A percentile compares a stretch with the other conserved stretches of the same genome.
Conservation (phyloP, 2,888 invertebrate genomes). For the Diplolepis rosae region DNA sequence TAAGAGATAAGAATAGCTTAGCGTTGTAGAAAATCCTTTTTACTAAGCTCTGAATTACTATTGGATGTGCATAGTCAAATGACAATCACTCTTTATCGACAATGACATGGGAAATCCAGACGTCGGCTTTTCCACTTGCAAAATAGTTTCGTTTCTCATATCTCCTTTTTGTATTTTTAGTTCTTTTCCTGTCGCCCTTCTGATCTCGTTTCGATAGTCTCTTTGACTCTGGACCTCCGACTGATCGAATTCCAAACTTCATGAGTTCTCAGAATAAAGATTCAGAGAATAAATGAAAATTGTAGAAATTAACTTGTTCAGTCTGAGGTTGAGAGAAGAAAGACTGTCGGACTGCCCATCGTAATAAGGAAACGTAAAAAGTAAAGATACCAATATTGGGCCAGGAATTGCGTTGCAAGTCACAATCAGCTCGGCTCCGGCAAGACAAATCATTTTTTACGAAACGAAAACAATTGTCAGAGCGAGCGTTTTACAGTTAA, state of each 20-base stretch:
- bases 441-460: conserved; percentile 70
- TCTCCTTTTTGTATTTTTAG: conserved; percentile 40
- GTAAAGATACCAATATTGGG: conserved; percentile 66
- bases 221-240: neutral
- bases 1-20: conserved; percentile 56
- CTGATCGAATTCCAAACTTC: conserved; percentile 33
- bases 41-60: conserved; percentile 52
- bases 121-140: conserved; percentile 47
- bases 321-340: neutral
- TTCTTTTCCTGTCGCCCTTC: conserved; percentile 54
- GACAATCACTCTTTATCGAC: conserved; percentile 72
- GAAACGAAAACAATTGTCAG: conserved; percentile 67
- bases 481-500: conserved; percentile 72
- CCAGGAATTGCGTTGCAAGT: conserved; percentile 74
- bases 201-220: conserved; percentile 40
- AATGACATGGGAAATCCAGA: conserved; percentile 57
- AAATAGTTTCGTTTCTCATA: conserved; percentile 34
- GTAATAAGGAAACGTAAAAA: conserved; percentile 37
- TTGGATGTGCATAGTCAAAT: conserved; percentile 66
- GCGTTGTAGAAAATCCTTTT: conserved; percentile 61
- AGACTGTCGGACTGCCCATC: neutral
- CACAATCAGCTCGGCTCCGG: conserved; percentile 74
- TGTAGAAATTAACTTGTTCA: no score
- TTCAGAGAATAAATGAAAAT: no score
- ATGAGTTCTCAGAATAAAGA: conserved; percentile 37